A percentile compares a stretch with the other conserved stretches of the same genome.
Conservation (phyloP, 2,888 invertebrate species). For the Gerris lacustris region DNA sequence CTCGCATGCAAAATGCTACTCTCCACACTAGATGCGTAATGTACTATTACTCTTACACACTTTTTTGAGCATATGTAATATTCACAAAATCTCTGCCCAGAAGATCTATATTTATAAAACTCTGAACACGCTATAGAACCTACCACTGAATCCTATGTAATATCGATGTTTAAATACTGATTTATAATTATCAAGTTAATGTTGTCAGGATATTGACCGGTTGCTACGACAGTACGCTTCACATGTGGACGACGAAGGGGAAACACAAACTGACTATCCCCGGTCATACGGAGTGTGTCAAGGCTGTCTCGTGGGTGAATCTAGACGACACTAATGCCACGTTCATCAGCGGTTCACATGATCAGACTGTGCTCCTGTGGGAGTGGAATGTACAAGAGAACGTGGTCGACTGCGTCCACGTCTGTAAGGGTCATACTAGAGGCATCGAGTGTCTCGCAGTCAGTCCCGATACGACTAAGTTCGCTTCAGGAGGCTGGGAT, state of each 20-base stretch:
- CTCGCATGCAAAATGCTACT: no score
- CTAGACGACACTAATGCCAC: slow-evolving; percentile 49
- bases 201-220: slow-evolving; percentile 68
- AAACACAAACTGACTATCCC: slow-evolving; percentile 71
- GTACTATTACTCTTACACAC: no score
- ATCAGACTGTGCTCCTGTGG: slow-evolving; percentile 84
- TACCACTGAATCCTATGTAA: no score
- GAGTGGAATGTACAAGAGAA: slow-evolving; percentile 64
- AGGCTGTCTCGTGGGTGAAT: slow-evolving; percentile 77
- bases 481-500: slow-evolving; percentile 88
- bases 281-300: slow-evolving; percentile 76
- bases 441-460: slow-evolving; percentile 79
- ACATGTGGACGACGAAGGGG: slow-evolving; percentile 79
- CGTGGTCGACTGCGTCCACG: slow-evolving; percentile 63
- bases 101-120: no score
- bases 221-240: slow-evolving; percentile 84
- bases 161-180: no score
- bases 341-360: slow-evolving; percentile 77
- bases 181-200: no score
- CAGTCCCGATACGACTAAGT: slow-evolving; percentile 49
- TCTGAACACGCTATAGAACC: no score
- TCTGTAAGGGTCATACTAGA: slow-evolving; percentile 82
- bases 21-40: no score
- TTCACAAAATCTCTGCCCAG: no score
- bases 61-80: no score